Conservation (phyloP, 2,888 invertebrate species). For the Drosophila subquinaria region DNA sequence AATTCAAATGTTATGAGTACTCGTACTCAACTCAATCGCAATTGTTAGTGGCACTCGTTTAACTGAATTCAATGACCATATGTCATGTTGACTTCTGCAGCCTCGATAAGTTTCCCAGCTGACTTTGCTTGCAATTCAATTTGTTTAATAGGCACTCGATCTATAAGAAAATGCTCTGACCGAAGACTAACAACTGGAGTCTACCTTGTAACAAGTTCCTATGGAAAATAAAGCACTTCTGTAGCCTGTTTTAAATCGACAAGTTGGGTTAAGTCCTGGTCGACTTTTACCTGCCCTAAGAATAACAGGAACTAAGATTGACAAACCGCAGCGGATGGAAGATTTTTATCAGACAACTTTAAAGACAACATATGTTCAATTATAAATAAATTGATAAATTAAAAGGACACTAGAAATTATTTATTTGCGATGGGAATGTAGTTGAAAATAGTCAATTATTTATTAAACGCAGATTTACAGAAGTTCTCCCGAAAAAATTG, state of each 20-base stretch:
- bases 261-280: neutral
- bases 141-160: conserved; percentile 47
- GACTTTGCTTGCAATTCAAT: conserved; percentile 41
- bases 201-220: conserved; percentile 38
- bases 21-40: conserved; percentile 17
- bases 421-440: too few species aligned
- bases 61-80: conserved; percentile 46
- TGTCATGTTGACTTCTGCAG: conserved; percentile 39
- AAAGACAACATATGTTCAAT: neutral
- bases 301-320: neutral
- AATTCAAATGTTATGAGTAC: conserved; percentile 2
- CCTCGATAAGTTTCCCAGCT: conserved; percentile 21
- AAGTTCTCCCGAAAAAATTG: too few species aligned
- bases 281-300: neutral
- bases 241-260: conserved; percentile 5
- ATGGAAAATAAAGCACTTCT: conserved; percentile 9
- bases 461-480: too few species aligned
- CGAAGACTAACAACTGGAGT: conserved; percentile 8
- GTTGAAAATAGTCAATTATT: too few species aligned
- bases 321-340: too few species aligned
- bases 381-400: too few species aligned
- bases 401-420: too few species aligned
- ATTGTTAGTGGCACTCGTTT: conserved; percentile 16
- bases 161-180: conserved; percentile 20
- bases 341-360: too few species aligned